Percentiles rank a stretch among this genome's conserved stretches.
Evolutionary conservation across 2,888 invertebrate genomes (phyloP).

Genomic region (Dascillus cervinus): DNA sequence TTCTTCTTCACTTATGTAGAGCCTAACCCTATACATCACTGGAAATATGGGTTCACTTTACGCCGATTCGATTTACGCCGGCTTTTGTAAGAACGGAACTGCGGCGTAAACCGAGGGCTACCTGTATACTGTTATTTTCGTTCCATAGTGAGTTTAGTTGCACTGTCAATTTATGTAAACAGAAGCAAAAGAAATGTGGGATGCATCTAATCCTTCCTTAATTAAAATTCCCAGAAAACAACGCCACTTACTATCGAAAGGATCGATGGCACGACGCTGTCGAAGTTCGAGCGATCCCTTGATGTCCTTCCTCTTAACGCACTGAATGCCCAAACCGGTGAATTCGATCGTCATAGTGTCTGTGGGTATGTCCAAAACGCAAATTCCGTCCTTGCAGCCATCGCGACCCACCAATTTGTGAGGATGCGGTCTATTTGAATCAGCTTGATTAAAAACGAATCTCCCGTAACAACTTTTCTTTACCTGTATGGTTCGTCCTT

Average conservation of each 20-base stretch:
- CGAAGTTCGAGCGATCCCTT: constrained; percentile 69
- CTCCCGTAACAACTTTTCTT: no score
- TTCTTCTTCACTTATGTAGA: no score
- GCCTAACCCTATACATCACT: no score
- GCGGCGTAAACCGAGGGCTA: no score
- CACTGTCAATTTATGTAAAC: no score
- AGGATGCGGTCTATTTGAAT: constrained; percentile 69
- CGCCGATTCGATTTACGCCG: no score
- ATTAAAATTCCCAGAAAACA: no score
- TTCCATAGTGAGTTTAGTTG: no score
- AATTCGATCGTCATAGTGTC: constrained; percentile 68
- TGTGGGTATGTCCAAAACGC: constrained; percentile 63
- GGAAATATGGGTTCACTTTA: no score
- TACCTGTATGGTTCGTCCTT: constrained; percentile 71
- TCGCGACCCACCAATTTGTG: constrained; percentile 88
- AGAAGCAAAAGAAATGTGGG: neutral
- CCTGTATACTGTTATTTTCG: no score
- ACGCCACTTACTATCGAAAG: constrained; percentile 83
- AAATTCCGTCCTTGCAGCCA: constrained; percentile 79
- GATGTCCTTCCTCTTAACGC: constrained; percentile 85
- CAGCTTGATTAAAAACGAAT: constrained; percentile 1
- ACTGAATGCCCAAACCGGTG: constrained; percentile 86
- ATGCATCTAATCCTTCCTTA: neutral
- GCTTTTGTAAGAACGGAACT: no score
- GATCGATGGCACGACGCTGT: constrained; percentile 77